Evolutionary conservation across 2,797 vertebrate species (phyloP), one percentile per base, ranked within the genome.

Genomic region (Sebastes steindachneri): DNA sequence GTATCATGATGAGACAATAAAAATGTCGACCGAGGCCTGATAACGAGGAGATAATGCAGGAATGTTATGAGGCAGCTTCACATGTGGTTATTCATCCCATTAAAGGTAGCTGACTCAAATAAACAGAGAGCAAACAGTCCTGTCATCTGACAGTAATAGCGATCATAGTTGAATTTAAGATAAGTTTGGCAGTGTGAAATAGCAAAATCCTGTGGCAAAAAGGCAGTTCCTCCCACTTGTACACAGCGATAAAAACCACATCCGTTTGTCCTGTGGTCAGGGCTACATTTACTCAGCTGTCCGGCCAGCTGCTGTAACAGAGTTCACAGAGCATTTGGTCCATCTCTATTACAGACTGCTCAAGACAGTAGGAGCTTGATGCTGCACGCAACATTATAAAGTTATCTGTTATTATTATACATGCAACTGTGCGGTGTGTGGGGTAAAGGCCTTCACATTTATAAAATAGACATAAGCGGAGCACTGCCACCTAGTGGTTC

Each of bases 401-500:
- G 17, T 51, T 69, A 51, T 17, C 31, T 60, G 15, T 82, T 12
- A 63, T 62, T 66, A 68, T 53, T 67, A 48, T 29, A 31, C 15
- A 57, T 73, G 26, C 28, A 81, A 63, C 17, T 26, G 9, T 57
- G 37, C 5, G 8, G 28, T 25, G n/a, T 31, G 37, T 14, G 23
- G 12, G 8, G 11, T 9, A 2, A 63, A 58, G 45, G 17, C 17
- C 53, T 33, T 68, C 12, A 54, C 9, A 15, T 59, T 67, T 60
- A 9, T 23, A 21, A 25, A 57, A 12, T 7, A 45, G 2, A 80
- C 1, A 35, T 1, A 60, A 1, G 55, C 6, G 53, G 4, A 87
- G 23, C 68, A 72, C 82, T 92, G 87, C 90, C 92, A 83, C 75
- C 93, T 87, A 82, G 91, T 91, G 93, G 87, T 25, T 66, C 0